Evolutionary conservation across 1,140 invertebrate genomes (phyloP).

Genomic region (Macrotrachela quadricornifera): DNA sequence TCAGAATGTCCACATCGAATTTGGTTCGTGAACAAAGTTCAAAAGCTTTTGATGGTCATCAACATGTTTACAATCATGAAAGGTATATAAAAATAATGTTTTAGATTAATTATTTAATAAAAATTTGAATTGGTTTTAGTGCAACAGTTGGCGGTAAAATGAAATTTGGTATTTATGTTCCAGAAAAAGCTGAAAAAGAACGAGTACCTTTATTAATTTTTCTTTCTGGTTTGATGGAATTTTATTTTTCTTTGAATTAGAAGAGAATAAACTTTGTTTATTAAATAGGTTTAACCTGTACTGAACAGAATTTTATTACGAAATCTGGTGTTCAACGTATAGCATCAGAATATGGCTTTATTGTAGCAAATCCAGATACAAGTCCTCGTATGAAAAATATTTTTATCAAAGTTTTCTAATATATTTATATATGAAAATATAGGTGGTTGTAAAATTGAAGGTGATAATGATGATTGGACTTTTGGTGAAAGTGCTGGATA

Average conservation of each 20-base stretch:
- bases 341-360: slow-evolving; percentile 55
- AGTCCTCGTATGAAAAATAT: slow-evolving; percentile 47
- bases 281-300: slow-evolving; percentile 56
- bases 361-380: slow-evolving; percentile 78
- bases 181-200: slow-evolving; percentile 45
- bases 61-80: no score
- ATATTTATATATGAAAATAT: slow-evolving; percentile 10
- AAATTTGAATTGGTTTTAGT: neutral
- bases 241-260: neutral
- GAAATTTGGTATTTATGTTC: slow-evolving; percentile 75
- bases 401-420: neutral
- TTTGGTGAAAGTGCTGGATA: slow-evolving; percentile 86
- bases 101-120: neutral
- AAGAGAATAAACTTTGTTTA: neutral
- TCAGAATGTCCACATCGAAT: no score
- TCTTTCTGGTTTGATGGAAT: slow-evolving; percentile 45
- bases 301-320: slow-evolving; percentile 80
- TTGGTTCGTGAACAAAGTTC: no score
- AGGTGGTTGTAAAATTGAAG: slow-evolving; percentile 62
- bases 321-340: slow-evolving; percentile 76
- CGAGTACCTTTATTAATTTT: slow-evolving; percentile 69
- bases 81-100: neutral
- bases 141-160: slow-evolving; percentile 44
- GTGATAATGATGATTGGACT: slow-evolving; percentile 65
- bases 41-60: no score